Conservation (phyloP, 2,888 invertebrate species). For the Argynnis bischoffii region DNA sequence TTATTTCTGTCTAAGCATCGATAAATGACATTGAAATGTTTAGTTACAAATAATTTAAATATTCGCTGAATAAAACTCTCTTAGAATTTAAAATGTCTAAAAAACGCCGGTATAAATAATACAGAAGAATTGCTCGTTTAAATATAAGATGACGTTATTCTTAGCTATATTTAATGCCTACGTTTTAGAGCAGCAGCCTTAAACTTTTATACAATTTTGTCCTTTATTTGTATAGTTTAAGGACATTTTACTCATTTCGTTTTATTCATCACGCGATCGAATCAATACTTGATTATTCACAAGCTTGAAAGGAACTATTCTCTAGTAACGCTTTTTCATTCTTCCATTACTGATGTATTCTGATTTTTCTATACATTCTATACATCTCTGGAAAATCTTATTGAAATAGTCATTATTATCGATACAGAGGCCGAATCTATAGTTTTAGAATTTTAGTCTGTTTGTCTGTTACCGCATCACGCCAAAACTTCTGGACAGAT, state of each 20-base stretch:
- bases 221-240: conserved; percentile 9
- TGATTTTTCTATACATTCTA: no score
- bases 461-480: no score
- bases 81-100: no score
- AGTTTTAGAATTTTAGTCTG: no score
- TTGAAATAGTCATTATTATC: no score
- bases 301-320: conserved; percentile 37
- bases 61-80: no score
- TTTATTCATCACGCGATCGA: conserved; percentile 34
- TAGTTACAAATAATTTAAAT: neutral
- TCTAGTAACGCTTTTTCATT: conserved; percentile 18
- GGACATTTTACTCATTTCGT: conserved; percentile 15
- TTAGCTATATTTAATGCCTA: neutral
- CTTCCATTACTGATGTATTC: conserved; percentile 1
- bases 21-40: neutral
- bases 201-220: conserved; percentile 4
- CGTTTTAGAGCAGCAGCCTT: neutral
- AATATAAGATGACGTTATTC: no score
- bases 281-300: conserved; percentile 32
- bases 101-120: no score
- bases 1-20: neutral
- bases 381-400: no score
- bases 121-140: no score
- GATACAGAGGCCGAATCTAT: no score
- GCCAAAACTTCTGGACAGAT: no score